Base-by-base conservation (phyloP, 2,888 invertebrate genomes). In the Tiphia femorata region DNA sequence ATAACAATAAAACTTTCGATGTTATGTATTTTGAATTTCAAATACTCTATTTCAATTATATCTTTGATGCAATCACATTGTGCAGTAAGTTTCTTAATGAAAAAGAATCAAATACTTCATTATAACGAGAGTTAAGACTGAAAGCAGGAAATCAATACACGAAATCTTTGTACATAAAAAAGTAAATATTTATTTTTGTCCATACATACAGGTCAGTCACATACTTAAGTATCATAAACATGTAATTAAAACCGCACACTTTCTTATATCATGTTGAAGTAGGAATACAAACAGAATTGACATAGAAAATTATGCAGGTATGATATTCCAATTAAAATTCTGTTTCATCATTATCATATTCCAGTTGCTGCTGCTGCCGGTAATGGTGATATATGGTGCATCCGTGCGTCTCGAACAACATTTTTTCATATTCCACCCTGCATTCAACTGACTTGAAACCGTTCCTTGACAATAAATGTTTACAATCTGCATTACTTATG, bases 381-480 rank as follows among this genome's bases (percentile, higher is more conserved):
- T 75, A 65, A 62, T 75, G 72, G 77, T 89, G 88, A 83, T 87
- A 89, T 64, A 86, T 81, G 76, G 86, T 85, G 79, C 88, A 89
- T 73, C 90, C 90, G 75, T 90, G 90, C 70, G 87, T 89, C 82
- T 88, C 86, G 84, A 87, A 86, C 80, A 89, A 86, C 73, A 90
- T 84, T 71, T 85, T 85, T 80, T 89, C 90, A 47, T 76, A 67
- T 49, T 77, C 76, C n/a, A 29, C 42, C 56, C 47, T 48, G 33
- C 57, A 64, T 35, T 68, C 58, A 43, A 48, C 51, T 21, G 47
- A 54, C 46, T 58, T 62, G 43, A 58, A 65, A 51, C 46, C 57
- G 17, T 42, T 50, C 46, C 53, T 51, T 29, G 52, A 30, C 19
- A 55, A 55, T 46, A 60, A 59, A 57, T 44, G 41, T 42, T 56